Conservation (phyloP, 2,797 vertebrate genomes). For the Luscinia megarhynchos region DNA sequence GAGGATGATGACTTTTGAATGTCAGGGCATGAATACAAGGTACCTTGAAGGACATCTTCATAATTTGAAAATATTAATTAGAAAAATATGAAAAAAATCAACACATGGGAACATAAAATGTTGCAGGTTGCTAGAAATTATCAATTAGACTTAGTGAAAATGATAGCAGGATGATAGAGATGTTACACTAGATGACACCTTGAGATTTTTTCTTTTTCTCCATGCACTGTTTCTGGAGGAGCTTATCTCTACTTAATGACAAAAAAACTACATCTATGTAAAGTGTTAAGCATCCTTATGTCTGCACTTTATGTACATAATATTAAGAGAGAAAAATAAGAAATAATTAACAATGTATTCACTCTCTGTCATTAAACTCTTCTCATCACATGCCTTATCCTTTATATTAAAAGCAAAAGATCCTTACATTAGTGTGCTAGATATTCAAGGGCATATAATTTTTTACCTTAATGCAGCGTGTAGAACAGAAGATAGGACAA, state of each 20-base stretch:
- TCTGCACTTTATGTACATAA: not conserved
- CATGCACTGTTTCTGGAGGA: not conserved
- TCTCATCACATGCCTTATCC: not conserved
- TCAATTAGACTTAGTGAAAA: not conserved
- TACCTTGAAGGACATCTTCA: not conserved
- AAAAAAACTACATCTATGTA: not conserved
- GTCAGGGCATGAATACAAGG: not conserved
- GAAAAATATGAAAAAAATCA: not conserved
- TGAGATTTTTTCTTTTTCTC: not conserved
- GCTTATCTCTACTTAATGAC: not conserved
- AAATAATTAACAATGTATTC: not conserved
- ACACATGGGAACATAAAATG: not conserved
- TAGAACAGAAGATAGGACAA: not conserved
- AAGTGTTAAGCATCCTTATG: not conserved
- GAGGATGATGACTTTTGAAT: not conserved
- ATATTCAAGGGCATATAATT: not conserved
- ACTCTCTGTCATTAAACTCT: not conserved
- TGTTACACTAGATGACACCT: not conserved
- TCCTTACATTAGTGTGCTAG: not conserved
- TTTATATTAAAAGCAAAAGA: not conserved
- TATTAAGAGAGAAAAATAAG: not conserved
- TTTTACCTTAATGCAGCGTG: not conserved
- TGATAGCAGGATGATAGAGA: accelerated
- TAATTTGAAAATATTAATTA: not conserved
- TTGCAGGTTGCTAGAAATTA: not conserved